Evolutionary conservation across 1,140 invertebrate genomes (phyloP).

Genomic region (Sipha flava): DNA sequence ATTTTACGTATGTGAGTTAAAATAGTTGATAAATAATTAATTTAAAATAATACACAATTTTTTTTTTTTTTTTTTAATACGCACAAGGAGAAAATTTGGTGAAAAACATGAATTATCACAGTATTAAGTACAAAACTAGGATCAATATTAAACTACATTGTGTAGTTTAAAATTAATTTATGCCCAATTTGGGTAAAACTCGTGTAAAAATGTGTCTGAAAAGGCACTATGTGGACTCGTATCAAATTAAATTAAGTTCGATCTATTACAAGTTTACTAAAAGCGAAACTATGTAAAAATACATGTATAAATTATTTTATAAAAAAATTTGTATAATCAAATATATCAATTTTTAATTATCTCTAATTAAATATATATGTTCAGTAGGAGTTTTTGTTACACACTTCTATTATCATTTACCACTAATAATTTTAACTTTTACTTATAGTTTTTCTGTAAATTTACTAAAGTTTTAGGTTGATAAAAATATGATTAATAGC

Average conservation of each 20-base stretch:
- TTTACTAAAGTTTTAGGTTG: background rate
- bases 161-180: background rate
- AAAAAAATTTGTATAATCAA: background rate
- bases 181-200: background rate
- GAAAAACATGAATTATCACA: conserved; percentile 25
- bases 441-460: background rate
- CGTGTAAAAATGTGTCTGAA: conserved; percentile 7
- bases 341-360: background rate
- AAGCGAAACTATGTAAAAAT: conserved; percentile 15
- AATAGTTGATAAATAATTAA: background rate
- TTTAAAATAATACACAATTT: background rate
- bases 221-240: conserved; percentile 16
- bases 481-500: background rate
- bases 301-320: background rate
- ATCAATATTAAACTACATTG: background rate
- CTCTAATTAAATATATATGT: background rate
- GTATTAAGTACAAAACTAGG: conserved; percentile 20
- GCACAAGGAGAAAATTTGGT: background rate
- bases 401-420: background rate
- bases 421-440: background rate
- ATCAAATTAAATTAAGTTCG: background rate
- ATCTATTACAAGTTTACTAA: background rate
- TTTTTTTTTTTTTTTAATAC: background rate
- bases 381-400: background rate
- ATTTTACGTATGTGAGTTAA: background rate